Conservation (phyloP, 1,140 invertebrate genomes). For the Telenomus remus region DNA sequence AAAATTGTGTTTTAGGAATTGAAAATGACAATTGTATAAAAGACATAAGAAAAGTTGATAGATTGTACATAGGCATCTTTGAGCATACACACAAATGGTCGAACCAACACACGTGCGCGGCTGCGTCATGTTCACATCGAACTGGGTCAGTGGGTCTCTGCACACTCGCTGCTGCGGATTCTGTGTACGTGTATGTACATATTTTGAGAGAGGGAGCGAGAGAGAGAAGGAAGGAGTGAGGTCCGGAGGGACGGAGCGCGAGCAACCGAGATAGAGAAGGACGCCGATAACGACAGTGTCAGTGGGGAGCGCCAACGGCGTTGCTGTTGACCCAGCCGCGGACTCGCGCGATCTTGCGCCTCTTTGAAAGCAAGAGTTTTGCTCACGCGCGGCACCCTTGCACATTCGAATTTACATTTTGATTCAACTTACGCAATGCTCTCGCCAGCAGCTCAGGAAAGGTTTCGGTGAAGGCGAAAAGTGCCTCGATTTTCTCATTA, state of each 20-base stretch:
- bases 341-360: conserved; percentile 55
- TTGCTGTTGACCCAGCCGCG: conserved; percentile 74
- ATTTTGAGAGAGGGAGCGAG: conserved; percentile 19
- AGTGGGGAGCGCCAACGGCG: conserved; percentile 73
- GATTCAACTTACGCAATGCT: conserved; percentile 41
- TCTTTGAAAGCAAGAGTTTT: conserved; percentile 71
- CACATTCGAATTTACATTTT: conserved; percentile 51
- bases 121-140: conserved; percentile 75
- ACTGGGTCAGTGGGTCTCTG: conserved; percentile 76
- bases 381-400: conserved; percentile 42
- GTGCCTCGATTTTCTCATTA: neutral
- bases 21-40: conserved; percentile 6
- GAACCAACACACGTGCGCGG: conserved; percentile 50
- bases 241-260: conserved; percentile 9
- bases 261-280: conserved; percentile 12
- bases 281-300: conserved; percentile 55
- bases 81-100: conserved; percentile 1
- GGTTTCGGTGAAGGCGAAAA: conserved; percentile 31
- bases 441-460: conserved; percentile 18
- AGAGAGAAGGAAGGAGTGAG: neutral
- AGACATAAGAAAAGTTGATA: conserved; percentile 13
- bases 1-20: no score
- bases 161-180: conserved; percentile 54
- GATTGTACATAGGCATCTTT: conserved; percentile 28
- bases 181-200: conserved; percentile 52